Percentiles rank a stretch among this genome's conserved stretches.
Conservation (phyloP, 2,888 invertebrate species). For the Drosophila falleni region DNA sequence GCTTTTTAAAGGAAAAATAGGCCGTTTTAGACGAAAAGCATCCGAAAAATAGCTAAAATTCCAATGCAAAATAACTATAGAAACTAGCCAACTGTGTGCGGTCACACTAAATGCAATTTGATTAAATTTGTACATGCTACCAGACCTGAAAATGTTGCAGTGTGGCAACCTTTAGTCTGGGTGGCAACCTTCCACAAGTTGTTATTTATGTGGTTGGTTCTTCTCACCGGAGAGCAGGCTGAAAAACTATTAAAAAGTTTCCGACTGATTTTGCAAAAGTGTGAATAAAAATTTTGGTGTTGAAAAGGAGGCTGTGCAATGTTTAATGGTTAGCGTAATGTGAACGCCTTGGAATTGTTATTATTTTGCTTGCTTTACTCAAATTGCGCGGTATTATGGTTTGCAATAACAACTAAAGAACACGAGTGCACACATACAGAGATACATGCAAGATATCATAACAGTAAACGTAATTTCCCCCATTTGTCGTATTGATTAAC, state of each 20-base stretch:
- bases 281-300: constrained; percentile 17
- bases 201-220: constrained; percentile 36
- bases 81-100: too few species aligned
- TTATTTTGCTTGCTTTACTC: not conserved
- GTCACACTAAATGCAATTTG: too few species aligned
- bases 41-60: too few species aligned
- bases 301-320: constrained; percentile 34
- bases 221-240: constrained; percentile 7
- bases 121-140: too few species aligned
- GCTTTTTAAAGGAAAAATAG: too few species aligned
- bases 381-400: constrained; percentile 14
- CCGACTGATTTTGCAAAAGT: constrained; percentile 27
- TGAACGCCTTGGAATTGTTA: not conserved
- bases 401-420: constrained; percentile 16
- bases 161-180: too few species aligned
- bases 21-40: too few species aligned
- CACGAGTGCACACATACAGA: constrained; percentile 10
- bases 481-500: constrained; percentile 38
- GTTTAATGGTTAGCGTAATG: constrained; percentile 48
- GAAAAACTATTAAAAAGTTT: not conserved
- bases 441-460: constrained; percentile 21
- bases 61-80: too few species aligned
- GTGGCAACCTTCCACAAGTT: constrained; percentile 15
- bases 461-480: constrained; percentile 25
- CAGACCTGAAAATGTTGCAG: too few species aligned